Evolutionary conservation across 2,113 vertebrate genomes (phyloP).

Genomic region (Chloebia gouldiae): DNA sequence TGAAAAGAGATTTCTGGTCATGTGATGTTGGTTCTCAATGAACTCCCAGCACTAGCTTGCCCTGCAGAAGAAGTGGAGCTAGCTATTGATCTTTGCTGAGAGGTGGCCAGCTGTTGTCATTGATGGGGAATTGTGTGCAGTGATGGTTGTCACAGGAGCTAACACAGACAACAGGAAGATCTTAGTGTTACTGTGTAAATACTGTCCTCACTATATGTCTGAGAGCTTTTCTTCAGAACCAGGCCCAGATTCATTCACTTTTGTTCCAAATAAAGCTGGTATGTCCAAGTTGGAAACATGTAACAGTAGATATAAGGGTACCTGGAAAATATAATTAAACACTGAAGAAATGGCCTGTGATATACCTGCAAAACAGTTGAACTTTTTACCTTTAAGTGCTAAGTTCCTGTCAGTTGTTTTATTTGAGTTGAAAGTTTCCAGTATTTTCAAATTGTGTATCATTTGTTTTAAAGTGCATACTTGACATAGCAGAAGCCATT

Average conservation of each 20-base stretch:
- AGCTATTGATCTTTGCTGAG: background rate
- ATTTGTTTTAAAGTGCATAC: background rate
- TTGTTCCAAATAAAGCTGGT: background rate
- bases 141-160: background rate
- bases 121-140: accelerated
- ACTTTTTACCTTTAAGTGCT: background rate
- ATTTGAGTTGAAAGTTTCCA: background rate
- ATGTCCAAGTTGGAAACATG: background rate
- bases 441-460: background rate
- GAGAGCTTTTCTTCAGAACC: background rate
- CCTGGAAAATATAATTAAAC: background rate
- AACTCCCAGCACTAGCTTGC: background rate
- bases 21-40: background rate
- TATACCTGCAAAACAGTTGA: constrained; percentile 6
- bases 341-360: background rate
- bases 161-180: background rate
- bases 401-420: background rate
- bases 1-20: background rate
- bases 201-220: background rate
- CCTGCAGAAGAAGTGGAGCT: background rate
- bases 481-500: background rate
- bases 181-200: background rate
- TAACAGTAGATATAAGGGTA: background rate
- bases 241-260: background rate
- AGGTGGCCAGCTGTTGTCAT: accelerated